These are phyloP conservation scores for Falcaria lacertinaria DNA, from an alignment of 2,888 invertebrate genomes.

Conservation along the genomic window DNA sequence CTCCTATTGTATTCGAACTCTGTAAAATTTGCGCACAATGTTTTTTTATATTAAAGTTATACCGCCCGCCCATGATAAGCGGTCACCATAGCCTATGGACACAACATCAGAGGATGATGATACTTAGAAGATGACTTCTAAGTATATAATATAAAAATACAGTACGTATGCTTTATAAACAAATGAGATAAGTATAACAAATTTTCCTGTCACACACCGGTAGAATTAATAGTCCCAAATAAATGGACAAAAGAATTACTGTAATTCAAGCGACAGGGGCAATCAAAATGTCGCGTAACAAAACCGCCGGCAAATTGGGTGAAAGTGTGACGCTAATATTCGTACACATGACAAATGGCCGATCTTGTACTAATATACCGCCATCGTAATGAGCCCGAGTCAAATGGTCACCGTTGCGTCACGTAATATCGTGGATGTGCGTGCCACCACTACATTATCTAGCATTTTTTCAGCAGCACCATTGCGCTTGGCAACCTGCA, in stretches of 20 bases:
- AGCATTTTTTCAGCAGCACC: neutral
- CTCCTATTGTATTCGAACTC: no score
- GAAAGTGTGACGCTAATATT: slow-evolving; percentile 74
- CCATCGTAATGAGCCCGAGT: slow-evolving; percentile 29
- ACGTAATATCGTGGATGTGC: neutral
- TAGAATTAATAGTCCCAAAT: slow-evolving; percentile 38
- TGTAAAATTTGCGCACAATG: no score
- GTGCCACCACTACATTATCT: slow-evolving; percentile 1
- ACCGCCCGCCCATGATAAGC: no score
- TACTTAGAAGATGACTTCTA: no score
- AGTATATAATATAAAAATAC: no score
- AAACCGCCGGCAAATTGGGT: slow-evolving; percentile 62
- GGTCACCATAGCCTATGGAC: no score
- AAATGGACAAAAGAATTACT: slow-evolving; percentile 35
- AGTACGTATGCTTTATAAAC: neutral
- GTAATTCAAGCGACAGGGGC: slow-evolving; percentile 40
- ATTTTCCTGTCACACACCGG: slow-evolving; percentile 15
- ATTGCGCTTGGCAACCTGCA: neutral
- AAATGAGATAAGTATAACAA: slow-evolving; percentile 8
- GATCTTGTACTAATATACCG: slow-evolving; percentile 45
- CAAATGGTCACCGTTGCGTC: slow-evolving; percentile 38
- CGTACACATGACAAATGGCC: slow-evolving; percentile 69
- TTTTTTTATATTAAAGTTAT: no score
- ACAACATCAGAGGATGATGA: no score
- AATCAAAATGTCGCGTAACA: slow-evolving; percentile 59